Base-by-base conservation (phyloP, 2,113 vertebrate species). In the Oplegnathus fasciatus region DNA sequence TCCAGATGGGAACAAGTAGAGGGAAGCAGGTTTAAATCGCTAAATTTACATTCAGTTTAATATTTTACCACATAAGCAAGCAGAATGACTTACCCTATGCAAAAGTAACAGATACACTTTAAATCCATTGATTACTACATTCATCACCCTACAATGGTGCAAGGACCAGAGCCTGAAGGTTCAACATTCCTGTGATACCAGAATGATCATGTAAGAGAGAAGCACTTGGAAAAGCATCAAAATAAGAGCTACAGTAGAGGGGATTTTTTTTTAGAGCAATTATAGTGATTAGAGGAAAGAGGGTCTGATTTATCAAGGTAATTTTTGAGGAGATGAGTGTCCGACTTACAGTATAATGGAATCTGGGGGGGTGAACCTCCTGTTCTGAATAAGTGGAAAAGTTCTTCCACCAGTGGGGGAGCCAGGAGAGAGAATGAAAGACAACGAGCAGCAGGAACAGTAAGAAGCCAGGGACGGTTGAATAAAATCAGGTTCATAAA, bases 281-380 rank as follows among this genome's bases (percentile, higher is more conserved):
- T 85, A 52, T 22, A 57, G 52, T 79, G 82, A 82, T 83, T 86
- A 86, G 50, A 78, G 73, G 28, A 54, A 68, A 54, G 61, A 70
- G 17, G 42, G 68, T 70, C 34, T 34, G 60, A 69, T 84, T 74
- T 30, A 71, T 83, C 1, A 37, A 44, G 58, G 55, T 73, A 55
- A 65, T 67, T 82, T 78, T 37, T 30, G 15, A 82, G 48, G 48
- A 48, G 48, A 80, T 15, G 13, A 80, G 52, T 46, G 58, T 71
- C 64, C 22, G 40, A 75, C 28, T 70, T 46, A 37, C 17, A 46
- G 26, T 58, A 42, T 62, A 75, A 85, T 50, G 26, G 60, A 34
- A 61, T 28, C 8, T 26, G 13, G 22, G 9, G 3, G 46, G 42
- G 26, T 61, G 46, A 52, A 64, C 20, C 37, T 69, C 77, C 18